Base-by-base conservation (phyloP, 2,888 invertebrate species). In the Portevinia maculata region DNA sequence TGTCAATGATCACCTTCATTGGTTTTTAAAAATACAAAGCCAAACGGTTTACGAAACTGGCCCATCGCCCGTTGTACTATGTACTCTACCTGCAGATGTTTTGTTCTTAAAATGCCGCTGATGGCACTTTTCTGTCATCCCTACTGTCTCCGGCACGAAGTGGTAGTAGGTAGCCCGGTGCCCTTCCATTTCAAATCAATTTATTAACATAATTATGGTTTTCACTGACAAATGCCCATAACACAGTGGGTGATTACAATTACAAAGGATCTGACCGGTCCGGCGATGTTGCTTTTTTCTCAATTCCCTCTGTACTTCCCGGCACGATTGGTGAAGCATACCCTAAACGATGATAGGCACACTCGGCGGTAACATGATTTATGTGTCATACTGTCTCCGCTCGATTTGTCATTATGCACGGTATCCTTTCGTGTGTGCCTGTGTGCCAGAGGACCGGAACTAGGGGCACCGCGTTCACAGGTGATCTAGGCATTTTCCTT, bases 341-440 rank as follows among this genome's bases (percentile, higher is more conserved):
- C 39, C 70, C 65, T 28, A 78, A 79, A 78, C 78, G 81, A 83
- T 83, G 78, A 83, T 67, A 71, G 78, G 71, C 76, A 65, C 59
- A 70, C 76, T 83, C 71, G 71, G 67, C 71, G 55, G 78, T 67
- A 57, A 52, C 78, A 78, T 83, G 83, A 83, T 83, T 83, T 83
- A 83, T 78, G 83, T 67, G 78, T 62, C 83, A 65, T 73, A 57
- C 62, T 78, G 78, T 78, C 83, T 83, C 83, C 83, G 83, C 83
- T 78, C 83, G 78, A 83, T 83, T 83, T 83, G 78, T 83, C 78
- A 83, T 73, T 83, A 83, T 67, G 71, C 73, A 67, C 83, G 83
- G 83, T 48, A 62, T 83, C 83, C 83, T 83, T 83, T 83, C 70
- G 60, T 83, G 71, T 59, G 37, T 50, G 57, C 6, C 37, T 24